Evolutionary conservation across 2,888 invertebrate species (phyloP).

Genomic region (Drosophila parthenogenetica): DNA sequence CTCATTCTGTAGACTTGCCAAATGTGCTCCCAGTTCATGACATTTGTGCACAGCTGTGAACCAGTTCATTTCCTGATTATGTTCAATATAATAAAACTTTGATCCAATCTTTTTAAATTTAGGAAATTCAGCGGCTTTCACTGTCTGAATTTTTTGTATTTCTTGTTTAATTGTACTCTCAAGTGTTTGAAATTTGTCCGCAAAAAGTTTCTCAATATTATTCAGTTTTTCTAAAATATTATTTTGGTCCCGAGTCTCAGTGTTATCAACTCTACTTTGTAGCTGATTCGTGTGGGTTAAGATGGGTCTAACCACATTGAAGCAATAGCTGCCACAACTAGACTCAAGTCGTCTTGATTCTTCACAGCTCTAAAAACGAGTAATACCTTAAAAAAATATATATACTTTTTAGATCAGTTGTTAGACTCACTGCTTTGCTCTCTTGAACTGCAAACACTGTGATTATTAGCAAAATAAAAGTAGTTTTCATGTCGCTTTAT

Average conservation of each 20-base stretch:
- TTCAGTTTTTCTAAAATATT: background rate
- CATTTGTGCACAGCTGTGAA: constrained; percentile 9
- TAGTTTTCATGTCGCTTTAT: background rate
- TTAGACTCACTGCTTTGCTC: background rate
- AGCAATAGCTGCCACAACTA: constrained; percentile 16
- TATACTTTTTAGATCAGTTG: background rate
- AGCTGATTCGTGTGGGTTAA: constrained; percentile 1
- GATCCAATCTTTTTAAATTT: constrained; percentile 9
- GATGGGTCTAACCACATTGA: background rate
- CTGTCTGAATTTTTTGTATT: background rate
- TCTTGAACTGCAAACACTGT: background rate
- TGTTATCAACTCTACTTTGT: constrained; percentile 1
- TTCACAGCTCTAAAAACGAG: constrained; percentile 3
- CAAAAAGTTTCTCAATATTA: background rate
- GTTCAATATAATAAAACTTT: constrained; percentile 17
- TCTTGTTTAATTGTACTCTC: background rate
- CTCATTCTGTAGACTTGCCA: background rate
- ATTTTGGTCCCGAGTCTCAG: background rate
- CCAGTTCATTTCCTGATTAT: background rate
- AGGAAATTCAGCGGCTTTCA: background rate
- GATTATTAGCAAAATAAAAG: background rate
- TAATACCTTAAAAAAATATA: too few species aligned
- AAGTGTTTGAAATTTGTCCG: background rate
- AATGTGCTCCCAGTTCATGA: constrained; percentile 3
- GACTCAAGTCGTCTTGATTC: background rate